Conservation (phyloP, 2,113 vertebrate genomes). For the Edolisoma coerulescens region DNA sequence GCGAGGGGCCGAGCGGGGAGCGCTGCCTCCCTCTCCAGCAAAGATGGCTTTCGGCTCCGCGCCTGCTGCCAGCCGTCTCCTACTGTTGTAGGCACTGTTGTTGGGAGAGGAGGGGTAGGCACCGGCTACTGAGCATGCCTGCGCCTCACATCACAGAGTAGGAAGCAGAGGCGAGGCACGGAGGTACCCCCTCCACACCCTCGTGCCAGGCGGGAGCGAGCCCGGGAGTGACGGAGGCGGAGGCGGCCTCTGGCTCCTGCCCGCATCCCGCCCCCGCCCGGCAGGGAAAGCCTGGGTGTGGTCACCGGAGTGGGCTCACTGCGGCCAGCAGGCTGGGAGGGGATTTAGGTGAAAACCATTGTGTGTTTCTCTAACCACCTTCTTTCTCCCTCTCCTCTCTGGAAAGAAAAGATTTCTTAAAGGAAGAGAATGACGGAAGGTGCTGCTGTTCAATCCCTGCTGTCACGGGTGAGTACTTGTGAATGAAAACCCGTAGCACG, state of each 20-base stretch:
- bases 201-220: not conserved
- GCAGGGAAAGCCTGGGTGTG: not conserved
- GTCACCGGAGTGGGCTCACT: accelerated
- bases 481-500: not conserved
- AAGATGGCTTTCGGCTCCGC: slow-evolving; percentile 60
- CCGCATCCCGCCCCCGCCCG: not conserved
- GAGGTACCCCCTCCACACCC: not conserved
- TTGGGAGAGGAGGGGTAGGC: slow-evolving; percentile 42
- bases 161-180: not conserved
- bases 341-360: accelerated
- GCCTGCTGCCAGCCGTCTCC: slow-evolving; percentile 16
- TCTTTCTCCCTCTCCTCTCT: not conserved
- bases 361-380: accelerated
- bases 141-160: slow-evolving; percentile 2
- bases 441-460: not conserved
- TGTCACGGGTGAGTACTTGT: not conserved
- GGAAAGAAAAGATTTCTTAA: accelerated
- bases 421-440: not conserved
- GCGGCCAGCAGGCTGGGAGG: not conserved
- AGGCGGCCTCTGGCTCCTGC: not conserved
- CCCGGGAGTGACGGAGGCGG: not conserved
- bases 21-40: slow-evolving; percentile 7
- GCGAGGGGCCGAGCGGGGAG: not conserved
- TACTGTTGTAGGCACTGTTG: slow-evolving; percentile 5
- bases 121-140: slow-evolving; percentile 66